These are phyloP conservation scores for Heliconius himera DNA, from an alignment of 1,140 invertebrate species.

Conservation along the genomic window DNA sequence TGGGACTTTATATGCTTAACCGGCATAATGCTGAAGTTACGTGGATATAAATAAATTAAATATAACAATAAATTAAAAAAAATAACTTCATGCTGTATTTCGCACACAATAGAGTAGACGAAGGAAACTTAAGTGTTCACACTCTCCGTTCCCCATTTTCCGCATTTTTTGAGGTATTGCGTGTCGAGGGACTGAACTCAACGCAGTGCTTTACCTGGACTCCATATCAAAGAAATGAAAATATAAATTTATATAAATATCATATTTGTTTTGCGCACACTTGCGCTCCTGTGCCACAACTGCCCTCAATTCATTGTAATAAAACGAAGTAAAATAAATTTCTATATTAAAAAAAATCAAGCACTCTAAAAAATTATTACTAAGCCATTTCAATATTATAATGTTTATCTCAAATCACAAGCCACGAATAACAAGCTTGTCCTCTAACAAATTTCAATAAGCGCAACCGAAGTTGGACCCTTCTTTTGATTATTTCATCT, in stretches of 20 bases:
- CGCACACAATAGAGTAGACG: too few species aligned
- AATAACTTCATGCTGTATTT: too few species aligned
- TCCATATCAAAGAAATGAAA: too few species aligned
- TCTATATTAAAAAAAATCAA: background rate
- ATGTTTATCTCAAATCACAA: background rate
- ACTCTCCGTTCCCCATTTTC: too few species aligned
- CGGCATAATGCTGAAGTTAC: background rate
- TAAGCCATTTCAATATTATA: background rate
- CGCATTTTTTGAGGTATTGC: too few species aligned
- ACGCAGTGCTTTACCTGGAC: too few species aligned
- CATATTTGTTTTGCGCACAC: too few species aligned
- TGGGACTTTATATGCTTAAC: too few species aligned
- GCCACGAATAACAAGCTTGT: background rate
- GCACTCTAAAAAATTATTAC: background rate
- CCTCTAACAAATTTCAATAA: slow-evolving; percentile 32
- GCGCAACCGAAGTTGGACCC: slow-evolving; percentile 5
- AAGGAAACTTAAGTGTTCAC: too few species aligned
- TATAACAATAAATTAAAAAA: background rate
- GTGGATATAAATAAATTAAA: background rate
- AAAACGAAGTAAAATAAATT: background rate
- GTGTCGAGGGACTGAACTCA: too few species aligned
- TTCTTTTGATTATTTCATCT: slow-evolving; percentile 18
- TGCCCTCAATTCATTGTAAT: background rate
- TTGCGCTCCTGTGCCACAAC: too few species aligned
- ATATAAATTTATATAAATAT: too few species aligned